Conservation (phyloP, 2,888 invertebrate species). For the Diogma glabrata region DNA sequence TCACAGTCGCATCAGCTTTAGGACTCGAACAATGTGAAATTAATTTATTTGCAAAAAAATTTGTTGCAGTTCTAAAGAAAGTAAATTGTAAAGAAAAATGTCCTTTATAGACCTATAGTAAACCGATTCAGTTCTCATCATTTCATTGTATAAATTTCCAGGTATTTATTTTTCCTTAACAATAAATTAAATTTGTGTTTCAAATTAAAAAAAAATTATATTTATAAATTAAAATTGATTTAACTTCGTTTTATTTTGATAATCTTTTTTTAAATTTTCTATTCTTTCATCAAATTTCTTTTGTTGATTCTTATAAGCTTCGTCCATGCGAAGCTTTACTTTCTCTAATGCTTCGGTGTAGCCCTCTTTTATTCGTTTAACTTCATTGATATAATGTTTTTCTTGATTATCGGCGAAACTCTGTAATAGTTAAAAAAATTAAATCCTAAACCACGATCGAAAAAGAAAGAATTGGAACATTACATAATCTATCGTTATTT, state of each 20-base stretch:
- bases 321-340: conserved; percentile 21
- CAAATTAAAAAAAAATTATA: not conserved
- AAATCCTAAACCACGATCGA: no score
- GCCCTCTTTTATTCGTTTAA: conserved; percentile 49
- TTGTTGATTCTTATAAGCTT: conserved; percentile 19
- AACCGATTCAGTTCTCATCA: no score
- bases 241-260: not conserved
- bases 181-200: no score
- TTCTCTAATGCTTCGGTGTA: conserved; percentile 27
- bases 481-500: no score
- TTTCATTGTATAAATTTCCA: no score
- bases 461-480: no score
- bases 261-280: conserved; percentile 14
- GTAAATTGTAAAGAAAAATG: conserved; percentile 9
- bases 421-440: conserved; percentile 30
- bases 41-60: conserved; percentile 52
- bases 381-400: conserved; percentile 48
- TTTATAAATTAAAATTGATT: not conserved
- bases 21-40: conserved; percentile 55
- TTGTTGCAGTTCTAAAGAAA: conserved; percentile 46
- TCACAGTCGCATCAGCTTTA: conserved; percentile 62
- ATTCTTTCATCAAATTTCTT: conserved; percentile 11
- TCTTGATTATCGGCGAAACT: conserved; percentile 53
- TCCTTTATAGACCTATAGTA: no score
- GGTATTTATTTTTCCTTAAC: no score